These are phyloP conservation scores for Hydrotaea cyrtoneurina DNA, from an alignment of 2,888 invertebrate genomes.

Conservation along the genomic window DNA sequence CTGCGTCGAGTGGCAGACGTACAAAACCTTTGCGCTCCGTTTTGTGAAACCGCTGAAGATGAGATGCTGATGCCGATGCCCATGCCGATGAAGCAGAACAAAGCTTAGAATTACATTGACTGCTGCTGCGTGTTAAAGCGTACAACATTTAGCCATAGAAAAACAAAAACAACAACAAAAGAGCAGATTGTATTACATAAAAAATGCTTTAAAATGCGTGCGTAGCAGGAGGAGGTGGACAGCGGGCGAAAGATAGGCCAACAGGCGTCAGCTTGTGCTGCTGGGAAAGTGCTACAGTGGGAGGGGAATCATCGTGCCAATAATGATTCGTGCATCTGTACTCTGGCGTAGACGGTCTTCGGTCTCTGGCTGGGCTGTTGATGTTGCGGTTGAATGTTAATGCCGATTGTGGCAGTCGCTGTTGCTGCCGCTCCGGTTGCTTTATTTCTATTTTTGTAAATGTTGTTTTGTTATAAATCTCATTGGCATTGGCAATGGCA, in stretches of 20 bases:
- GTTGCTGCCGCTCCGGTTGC: slow-evolving; percentile 33
- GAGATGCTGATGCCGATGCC: not conserved
- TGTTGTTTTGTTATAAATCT: slow-evolving; percentile 53
- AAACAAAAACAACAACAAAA: slow-evolving; percentile 31
- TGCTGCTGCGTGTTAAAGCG: slow-evolving; percentile 67
- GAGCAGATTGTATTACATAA: slow-evolving; percentile 60
- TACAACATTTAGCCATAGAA: slow-evolving; percentile 62
- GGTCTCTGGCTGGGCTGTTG: not conserved
- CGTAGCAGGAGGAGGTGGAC: slow-evolving; percentile 32
- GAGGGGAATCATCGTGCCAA: not conserved
- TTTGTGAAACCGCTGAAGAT: slow-evolving; percentile 1
- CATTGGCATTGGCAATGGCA: slow-evolving; percentile 67
- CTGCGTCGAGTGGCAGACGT: not conserved
- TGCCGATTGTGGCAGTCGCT: slow-evolving; percentile 21
- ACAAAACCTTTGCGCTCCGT: slow-evolving; percentile 21
- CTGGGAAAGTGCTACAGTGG: not conserved
- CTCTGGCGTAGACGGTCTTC: too few species aligned
- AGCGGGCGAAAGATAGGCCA: not conserved
- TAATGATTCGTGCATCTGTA: not conserved
- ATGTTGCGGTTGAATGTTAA: slow-evolving; percentile 21
- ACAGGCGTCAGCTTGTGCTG: not conserved
- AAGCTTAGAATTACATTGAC: slow-evolving; percentile 56
- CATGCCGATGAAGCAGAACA: slow-evolving; percentile 51
- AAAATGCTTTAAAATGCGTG: slow-evolving; percentile 59
- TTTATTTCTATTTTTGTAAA: slow-evolving; percentile 44